Evolutionary conservation across 2,113 vertebrate genomes (phyloP).

Genomic region (Leptocoma aspasia): DNA sequence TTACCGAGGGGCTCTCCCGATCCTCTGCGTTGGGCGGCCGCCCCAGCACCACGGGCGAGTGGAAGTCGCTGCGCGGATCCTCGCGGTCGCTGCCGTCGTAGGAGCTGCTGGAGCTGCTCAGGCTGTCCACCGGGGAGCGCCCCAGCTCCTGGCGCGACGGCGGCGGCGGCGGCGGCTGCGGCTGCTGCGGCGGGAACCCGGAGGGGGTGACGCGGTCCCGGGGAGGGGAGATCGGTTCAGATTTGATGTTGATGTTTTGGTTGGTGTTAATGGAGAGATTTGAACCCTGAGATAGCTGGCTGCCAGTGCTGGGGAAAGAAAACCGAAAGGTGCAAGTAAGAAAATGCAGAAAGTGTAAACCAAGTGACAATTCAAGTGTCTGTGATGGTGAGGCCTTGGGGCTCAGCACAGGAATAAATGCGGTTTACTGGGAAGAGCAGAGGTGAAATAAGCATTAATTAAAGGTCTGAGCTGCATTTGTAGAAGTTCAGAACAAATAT

Average conservation of each 20-base stretch:
- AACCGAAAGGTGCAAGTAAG: not conserved
- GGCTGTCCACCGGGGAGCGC: constrained; percentile 94
- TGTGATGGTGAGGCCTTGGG: not conserved
- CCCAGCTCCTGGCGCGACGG: constrained; percentile 90
- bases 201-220: constrained; percentile 91
- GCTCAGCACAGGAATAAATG: not conserved
- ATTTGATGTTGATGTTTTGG: constrained; percentile 97
- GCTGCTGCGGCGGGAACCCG: constrained; percentile 81
- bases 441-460: not conserved
- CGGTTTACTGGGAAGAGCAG: not conserved
- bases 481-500: not conserved
- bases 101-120: constrained; percentile 98
- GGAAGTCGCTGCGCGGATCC: constrained; percentile 90
- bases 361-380: fast-evolving
- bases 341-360: not conserved
- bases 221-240: constrained; percentile 95
- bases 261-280: constrained; percentile 94
- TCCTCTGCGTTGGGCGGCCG: constrained; percentile 84
- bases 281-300: constrained; percentile 96
- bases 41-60: constrained; percentile 85
- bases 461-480: not conserved
- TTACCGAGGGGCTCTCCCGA: constrained; percentile 91
- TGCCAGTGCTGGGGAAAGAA: constrained; percentile 79
- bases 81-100: constrained; percentile 96
- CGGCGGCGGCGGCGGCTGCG: constrained; percentile 73